Conservation (phyloP, 2,797 vertebrate genomes). For the Cryptoblepharus egeriae region DNA sequence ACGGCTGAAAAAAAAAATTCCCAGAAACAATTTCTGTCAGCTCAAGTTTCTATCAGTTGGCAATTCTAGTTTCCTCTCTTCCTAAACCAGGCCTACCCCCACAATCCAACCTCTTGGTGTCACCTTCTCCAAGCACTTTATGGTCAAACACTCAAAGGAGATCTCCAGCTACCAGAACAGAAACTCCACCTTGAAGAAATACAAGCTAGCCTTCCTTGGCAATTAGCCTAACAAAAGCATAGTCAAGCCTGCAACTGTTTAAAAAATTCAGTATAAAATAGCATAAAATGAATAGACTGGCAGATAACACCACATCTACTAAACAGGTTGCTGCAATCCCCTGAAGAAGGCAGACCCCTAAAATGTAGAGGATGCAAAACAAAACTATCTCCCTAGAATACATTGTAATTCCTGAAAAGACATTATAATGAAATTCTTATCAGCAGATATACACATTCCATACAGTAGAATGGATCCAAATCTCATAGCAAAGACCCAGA, state of each 20-base stretch:
- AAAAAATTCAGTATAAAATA: neutral
- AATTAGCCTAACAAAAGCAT: neutral
- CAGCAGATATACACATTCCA: conserved; percentile 5
- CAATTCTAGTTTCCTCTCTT: no score
- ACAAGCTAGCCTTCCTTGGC: neutral
- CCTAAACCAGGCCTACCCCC: no score
- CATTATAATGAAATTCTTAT: conserved; percentile 27
- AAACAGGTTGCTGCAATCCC: neutral
- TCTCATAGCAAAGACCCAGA: neutral
- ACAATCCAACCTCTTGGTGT: neutral
- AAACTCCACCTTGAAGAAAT: neutral
- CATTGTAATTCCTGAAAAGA: neutral
- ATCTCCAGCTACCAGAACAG: neutral
- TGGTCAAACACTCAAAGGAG: neutral
- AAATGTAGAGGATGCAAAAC: conserved; percentile 1
- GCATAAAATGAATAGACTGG: neutral
- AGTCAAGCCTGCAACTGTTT: neutral
- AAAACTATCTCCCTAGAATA: neutral
- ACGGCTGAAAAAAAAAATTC: no score
- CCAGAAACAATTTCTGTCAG: no score
- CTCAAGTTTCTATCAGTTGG: no score
- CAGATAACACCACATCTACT: neutral
- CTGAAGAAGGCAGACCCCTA: neutral
- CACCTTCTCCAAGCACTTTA: neutral
- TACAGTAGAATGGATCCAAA: neutral